These are phyloP conservation scores for Limnothrissa miodon DNA, from an alignment of 2,113 vertebrate species.

Conservation along the genomic window DNA sequence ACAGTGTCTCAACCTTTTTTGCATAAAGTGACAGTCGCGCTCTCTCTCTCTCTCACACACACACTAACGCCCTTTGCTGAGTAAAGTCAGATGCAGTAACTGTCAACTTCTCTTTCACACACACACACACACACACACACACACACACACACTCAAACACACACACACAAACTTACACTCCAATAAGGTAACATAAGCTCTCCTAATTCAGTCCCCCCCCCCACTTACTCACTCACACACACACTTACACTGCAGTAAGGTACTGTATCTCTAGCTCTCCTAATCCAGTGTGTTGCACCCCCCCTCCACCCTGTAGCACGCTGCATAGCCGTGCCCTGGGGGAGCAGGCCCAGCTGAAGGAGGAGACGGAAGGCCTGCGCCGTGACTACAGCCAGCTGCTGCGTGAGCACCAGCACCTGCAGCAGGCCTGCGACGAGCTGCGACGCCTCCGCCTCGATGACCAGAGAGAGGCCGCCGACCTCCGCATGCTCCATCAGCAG, in stretches of 20 bases:
- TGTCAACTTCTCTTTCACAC: too few relatives aligned
- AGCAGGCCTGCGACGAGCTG: conserved; percentile 92
- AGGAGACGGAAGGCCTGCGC: conserved; percentile 84
- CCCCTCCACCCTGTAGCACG: conserved; percentile 49
- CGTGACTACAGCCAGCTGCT: conserved; percentile 87
- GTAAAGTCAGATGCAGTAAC: too few relatives aligned
- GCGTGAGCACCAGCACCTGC: conserved; percentile 84
- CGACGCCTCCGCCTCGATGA: conserved; percentile 85
- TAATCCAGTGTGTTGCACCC: neutral
- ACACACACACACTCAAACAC: neutral
- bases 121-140: neutral
- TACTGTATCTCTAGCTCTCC: neutral
- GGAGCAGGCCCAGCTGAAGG: conserved; percentile 89
- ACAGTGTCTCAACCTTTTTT: too few relatives aligned
- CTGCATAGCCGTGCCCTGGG: conserved; percentile 83
- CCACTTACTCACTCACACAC: too few relatives aligned
- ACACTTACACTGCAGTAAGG: neutral
- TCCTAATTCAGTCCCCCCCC: too few relatives aligned
- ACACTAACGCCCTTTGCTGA: too few relatives aligned
- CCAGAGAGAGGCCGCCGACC: conserved; percentile 86
- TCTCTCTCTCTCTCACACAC: too few relatives aligned
- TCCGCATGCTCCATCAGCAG: conserved; percentile 90
- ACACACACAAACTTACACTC: neutral
- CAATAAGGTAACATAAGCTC: too few relatives aligned
- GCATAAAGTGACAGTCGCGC: too few relatives aligned